These are phyloP conservation scores for Marmota monax DNA, from an alignment of 2,113 vertebrate species.

Conservation along the genomic window DNA sequence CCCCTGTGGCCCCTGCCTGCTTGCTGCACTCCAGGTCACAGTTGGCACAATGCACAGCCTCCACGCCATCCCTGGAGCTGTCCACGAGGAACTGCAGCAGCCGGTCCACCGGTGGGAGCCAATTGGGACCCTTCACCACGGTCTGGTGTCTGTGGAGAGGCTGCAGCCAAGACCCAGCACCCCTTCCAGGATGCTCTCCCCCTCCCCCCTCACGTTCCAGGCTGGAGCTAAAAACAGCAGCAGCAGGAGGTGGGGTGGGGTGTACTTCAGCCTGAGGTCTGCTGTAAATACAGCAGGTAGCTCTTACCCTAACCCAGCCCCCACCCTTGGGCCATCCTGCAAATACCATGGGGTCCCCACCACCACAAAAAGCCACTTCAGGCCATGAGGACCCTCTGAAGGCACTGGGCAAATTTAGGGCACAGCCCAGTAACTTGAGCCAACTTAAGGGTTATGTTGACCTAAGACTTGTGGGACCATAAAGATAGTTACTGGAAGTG, in stretches of 20 bases:
- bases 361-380: too few relatives aligned
- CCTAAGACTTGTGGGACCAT: background rate
- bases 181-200: background rate
- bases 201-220: constrained; percentile 13
- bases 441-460: background rate
- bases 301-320: background rate
- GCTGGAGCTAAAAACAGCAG: constrained; percentile 67
- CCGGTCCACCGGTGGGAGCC: constrained; percentile 93
- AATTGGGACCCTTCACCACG: constrained; percentile 90
- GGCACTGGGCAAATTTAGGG: background rate
- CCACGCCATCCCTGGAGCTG: constrained; percentile 90
- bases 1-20: constrained; percentile 86
- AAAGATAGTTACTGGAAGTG: background rate
- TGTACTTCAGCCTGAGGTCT: background rate
- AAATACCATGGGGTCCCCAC: background rate
- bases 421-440: background rate
- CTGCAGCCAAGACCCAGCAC: background rate
- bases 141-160: constrained; percentile 89
- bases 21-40: constrained; percentile 92
- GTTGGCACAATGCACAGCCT: constrained; percentile 94
- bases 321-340: background rate
- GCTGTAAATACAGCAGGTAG: constrained; percentile 60
- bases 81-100: constrained; percentile 96
- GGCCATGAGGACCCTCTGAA: too few relatives aligned
- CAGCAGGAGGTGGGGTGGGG: background rate